Conservation (phyloP, 1,140 invertebrate species). For the Calephelis nemesis region DNA sequence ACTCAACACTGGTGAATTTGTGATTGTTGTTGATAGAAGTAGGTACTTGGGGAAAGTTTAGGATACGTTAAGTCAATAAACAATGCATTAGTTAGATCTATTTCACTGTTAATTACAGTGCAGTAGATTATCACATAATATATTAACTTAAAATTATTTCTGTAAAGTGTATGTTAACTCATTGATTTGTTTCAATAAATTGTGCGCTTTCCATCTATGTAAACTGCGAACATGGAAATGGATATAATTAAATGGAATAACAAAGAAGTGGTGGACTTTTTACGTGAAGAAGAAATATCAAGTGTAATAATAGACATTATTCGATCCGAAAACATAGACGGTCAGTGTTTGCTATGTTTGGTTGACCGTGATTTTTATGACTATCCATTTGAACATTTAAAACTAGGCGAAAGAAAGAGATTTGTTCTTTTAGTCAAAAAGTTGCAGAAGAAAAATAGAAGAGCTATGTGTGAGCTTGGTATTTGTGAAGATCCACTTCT, state of each 20-base stretch:
- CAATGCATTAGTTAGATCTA: constrained; percentile 10
- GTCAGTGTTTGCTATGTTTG: constrained; percentile 69
- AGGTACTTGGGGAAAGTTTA: constrained; percentile 1
- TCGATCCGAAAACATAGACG: constrained; percentile 67
- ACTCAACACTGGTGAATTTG: neutral
- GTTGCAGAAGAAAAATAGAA: constrained; percentile 68
- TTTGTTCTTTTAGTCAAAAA: constrained; percentile 71
- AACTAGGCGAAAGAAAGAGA: constrained; percentile 69
- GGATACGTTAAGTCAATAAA: constrained; percentile 21
- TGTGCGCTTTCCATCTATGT: constrained; percentile 6
- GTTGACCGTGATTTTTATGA: constrained; percentile 75
- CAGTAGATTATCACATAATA: neutral
- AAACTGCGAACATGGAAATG: constrained; percentile 58
- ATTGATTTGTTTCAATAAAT: constrained; percentile 15
- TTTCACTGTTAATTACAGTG: constrained; percentile 3
- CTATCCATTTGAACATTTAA: constrained; percentile 67
- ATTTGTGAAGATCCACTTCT: constrained; percentile 61
- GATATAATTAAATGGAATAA: constrained; percentile 72
- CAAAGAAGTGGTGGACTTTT: constrained; percentile 75
- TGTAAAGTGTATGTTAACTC: neutral
- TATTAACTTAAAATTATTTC: neutral
- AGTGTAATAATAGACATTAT: constrained; percentile 62
- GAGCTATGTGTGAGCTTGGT: constrained; percentile 70
- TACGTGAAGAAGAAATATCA: constrained; percentile 74
- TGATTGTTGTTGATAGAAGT: neutral